A percentile compares a stretch with the other conserved stretches of the same genome.
These are phyloP conservation scores for Phengaris arion DNA, from an alignment of 2,888 invertebrate genomes.

Conservation along the genomic window DNA sequence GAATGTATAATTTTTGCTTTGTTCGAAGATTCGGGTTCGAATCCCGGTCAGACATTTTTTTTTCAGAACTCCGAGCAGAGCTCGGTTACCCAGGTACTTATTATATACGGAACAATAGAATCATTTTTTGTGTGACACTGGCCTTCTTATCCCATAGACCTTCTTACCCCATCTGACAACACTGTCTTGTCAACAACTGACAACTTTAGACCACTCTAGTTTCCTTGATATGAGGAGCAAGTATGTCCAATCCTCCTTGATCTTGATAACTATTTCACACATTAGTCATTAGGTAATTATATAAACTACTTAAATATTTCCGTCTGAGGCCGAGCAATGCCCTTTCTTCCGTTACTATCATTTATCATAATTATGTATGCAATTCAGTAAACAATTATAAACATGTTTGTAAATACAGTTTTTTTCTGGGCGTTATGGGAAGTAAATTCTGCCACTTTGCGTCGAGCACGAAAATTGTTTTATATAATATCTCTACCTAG, in stretches of 20 bases:
- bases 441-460: background rate
- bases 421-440: background rate
- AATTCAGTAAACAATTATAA: background rate
- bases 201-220: no score
- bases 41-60: no score
- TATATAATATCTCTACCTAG: background rate
- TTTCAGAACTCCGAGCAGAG: no score
- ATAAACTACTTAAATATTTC: background rate
- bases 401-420: background rate
- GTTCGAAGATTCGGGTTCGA: no score
- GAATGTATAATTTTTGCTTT: no score
- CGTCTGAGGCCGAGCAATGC: conserved; percentile 1
- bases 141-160: no score
- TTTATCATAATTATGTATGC: conserved; percentile 5
- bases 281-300: background rate
- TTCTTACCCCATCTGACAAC: no score
- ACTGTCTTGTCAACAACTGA: no score
- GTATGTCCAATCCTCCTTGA: background rate
- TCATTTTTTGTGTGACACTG: no score
- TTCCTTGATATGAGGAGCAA: background rate
- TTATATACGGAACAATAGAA: background rate
- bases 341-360: background rate
- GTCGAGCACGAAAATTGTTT: background rate
- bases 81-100: no score
- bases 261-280: background rate